These are phyloP conservation scores for Neogale vison DNA, from an alignment of 2,113 vertebrate species.

Conservation along the genomic window DNA sequence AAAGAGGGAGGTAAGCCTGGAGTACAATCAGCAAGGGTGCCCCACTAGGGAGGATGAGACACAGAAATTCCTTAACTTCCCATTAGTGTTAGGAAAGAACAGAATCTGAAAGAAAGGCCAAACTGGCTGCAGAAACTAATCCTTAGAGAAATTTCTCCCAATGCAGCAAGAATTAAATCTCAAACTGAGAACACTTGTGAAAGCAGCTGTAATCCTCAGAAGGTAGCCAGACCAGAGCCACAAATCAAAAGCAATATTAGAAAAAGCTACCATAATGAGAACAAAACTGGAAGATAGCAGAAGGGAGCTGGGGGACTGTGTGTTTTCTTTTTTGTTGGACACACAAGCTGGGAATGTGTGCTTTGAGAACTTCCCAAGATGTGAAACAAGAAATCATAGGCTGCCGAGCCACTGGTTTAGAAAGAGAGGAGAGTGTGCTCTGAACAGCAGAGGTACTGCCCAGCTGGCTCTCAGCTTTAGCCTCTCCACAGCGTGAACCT, in stretches of 20 bases:
- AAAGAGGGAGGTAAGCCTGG: background rate
- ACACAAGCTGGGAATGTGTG: background rate
- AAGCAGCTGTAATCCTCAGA: conserved; percentile 11
- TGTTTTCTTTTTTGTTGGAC: conserved; percentile 22
- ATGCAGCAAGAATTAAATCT: conserved; percentile 52
- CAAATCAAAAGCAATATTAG: conserved; percentile 52
- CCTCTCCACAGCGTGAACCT: too few relatives aligned
- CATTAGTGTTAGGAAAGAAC: background rate
- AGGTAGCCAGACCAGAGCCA: background rate
- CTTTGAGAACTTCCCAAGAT: conserved; percentile 38
- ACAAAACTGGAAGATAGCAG: background rate
- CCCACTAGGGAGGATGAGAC: background rate
- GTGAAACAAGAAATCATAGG: background rate
- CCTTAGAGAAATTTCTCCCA: conserved; percentile 38
- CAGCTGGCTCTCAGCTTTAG: background rate
- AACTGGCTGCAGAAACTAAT: conserved; percentile 4
- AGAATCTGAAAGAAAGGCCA: background rate
- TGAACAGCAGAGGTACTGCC: background rate
- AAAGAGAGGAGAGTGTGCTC: background rate
- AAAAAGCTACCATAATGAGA: conserved; percentile 44
- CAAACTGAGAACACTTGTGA: background rate
- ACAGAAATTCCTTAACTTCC: background rate
- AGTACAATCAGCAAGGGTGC: background rate
- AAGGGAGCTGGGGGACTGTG: background rate
- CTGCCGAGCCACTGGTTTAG: background rate